These are phyloP conservation scores for Cryptotermes secundus DNA, from an alignment of 1,140 invertebrate genomes.

Conservation along the genomic window DNA sequence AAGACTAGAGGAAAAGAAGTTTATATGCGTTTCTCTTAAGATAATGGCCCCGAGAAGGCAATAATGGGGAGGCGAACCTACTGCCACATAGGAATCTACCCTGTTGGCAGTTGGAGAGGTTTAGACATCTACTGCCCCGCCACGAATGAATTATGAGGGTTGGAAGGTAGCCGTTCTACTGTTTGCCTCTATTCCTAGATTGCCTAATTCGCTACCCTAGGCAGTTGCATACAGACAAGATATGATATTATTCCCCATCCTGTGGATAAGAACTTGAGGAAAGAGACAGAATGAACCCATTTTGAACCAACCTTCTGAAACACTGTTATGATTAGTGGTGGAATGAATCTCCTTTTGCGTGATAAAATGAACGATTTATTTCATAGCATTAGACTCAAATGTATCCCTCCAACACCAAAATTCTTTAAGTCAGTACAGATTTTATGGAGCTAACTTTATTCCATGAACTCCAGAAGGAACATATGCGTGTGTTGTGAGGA, in stretches of 20 bases:
- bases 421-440: no score
- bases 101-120: background rate
- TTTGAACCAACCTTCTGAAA: background rate
- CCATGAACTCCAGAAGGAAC: no score
- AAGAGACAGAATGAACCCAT: background rate
- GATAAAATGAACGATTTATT: background rate
- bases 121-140: background rate
- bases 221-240: background rate
- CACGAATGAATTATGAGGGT: background rate
- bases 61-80: background rate
- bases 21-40: constrained; percentile 4
- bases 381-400: background rate
- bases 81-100: background rate
- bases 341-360: background rate
- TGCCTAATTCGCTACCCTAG: background rate
- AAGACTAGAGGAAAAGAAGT: constrained; percentile 4
- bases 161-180: background rate
- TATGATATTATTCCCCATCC: background rate
- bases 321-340: background rate
- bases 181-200: background rate
- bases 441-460: no score
- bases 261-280: background rate
- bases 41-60: background rate
- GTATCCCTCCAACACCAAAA: no score
- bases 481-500: no score